Base-by-base conservation (phyloP, 1,140 invertebrate genomes). In the Acromyrmex echinatior region DNA sequence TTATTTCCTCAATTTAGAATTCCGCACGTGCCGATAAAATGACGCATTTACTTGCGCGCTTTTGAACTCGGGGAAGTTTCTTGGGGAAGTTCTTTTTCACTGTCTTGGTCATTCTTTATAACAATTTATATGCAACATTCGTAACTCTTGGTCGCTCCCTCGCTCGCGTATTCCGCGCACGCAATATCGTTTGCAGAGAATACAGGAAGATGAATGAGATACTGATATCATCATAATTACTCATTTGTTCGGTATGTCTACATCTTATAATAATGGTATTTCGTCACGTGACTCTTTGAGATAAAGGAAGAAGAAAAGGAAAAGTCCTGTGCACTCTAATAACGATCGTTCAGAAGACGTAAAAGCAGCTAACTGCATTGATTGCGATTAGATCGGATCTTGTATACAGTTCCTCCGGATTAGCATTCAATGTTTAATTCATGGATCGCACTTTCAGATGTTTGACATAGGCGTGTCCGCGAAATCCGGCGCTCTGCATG, bases 21-120 rank as follows among this genome's bases (percentile, higher is more conserved):
- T 86, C 71, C 25, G 18, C 58, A 73, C 51, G 49, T 65, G 62
- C 21, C 62, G 35, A 56, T 60, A 35, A 53, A 68, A 73, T 76
- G 74, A 86, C 58, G 58, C 39, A 74, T 16, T 25, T 71, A 18
- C n/a, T 84, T 39, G 18, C 3, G 18, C 76, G 21, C n/a, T 77
- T 81, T 78, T 91, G 88, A 91, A 90, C 86, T 91, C 86, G 84
- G 45, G 71, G 25, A 25, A 25, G 25, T 25, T 25, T 25, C 25
- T 25, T 25, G 25, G 76, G 76, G 90, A 81, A 63, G 3, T 31
- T 74, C 63, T 73, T 62, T 68, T 6, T 45, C 14, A 65, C 77
- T 74, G 71, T 80, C 51, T 49, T 62, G 14, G 70, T 2, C 53
- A 21, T 51, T n/a, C 53, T 77, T 77, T 31, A 31, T 35, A 39